These are phyloP conservation scores for Liodrosophila aerea DNA, from an alignment of 2,888 invertebrate species.

Conservation along the genomic window DNA sequence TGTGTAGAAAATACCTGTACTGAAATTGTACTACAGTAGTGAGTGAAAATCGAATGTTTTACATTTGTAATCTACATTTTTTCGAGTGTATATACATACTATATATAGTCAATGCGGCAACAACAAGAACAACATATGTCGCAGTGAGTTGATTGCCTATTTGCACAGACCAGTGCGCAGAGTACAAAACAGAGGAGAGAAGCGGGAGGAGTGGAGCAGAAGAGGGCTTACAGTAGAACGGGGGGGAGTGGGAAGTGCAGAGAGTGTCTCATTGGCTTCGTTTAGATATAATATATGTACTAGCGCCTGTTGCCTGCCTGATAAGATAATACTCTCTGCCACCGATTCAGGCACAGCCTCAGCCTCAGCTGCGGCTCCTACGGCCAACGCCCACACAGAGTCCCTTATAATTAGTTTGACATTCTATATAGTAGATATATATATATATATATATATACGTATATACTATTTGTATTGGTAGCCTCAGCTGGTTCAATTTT, in stretches of 20 bases:
- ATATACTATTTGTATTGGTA: neutral
- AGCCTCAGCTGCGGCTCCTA: too few species aligned
- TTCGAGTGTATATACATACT: neutral
- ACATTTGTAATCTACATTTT: conserved; percentile 6
- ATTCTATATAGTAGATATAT: conserved; percentile 3
- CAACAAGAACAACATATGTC: conserved; percentile 8
- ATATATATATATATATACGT: conserved; percentile 2
- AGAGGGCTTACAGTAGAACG: too few species aligned
- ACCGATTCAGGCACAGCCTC: too few species aligned
- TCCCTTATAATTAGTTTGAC: conserved; percentile 32
- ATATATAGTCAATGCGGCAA: conserved; percentile 7
- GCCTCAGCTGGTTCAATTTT: conserved; percentile 15
- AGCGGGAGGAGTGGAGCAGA: too few species aligned
- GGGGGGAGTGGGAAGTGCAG: neutral
- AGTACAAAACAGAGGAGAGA: neutral
- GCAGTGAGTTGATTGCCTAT: conserved; percentile 8
- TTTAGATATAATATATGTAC: conserved; percentile 23
- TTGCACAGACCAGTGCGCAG: conserved; percentile 7
- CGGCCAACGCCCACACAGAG: neutral
- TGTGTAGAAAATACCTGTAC: too few species aligned
- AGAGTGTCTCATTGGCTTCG: neutral
- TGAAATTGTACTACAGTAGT: too few species aligned
- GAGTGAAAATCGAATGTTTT: neutral
- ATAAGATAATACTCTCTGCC: conserved; percentile 32
- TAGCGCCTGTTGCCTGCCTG: conserved; percentile 35